phyloP scores from a whole-genome alignment of 2,113 vertebrate species.

The Leptodactylus fuscus region DNA sequence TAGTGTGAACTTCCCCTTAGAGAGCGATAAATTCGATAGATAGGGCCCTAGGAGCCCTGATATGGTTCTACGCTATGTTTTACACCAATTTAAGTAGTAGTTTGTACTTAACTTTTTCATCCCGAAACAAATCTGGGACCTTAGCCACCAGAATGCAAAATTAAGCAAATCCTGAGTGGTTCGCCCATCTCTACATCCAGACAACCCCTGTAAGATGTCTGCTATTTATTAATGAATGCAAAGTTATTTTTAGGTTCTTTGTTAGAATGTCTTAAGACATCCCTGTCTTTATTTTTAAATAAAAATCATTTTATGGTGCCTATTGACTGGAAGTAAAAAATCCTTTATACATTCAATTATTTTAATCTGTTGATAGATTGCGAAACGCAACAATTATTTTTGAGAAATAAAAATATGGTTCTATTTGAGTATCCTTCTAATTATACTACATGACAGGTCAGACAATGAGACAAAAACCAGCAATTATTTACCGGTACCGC shows the following conservation, averaged over 20 bases:
- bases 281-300: not conserved
- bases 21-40: too few relatives aligned
- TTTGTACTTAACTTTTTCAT: too few relatives aligned
- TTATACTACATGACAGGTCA: conserved; percentile 45
- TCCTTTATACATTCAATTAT: conserved; percentile 33
- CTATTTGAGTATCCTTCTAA: conserved; percentile 20
- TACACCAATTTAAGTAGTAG: too few relatives aligned
- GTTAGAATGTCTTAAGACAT: not conserved
- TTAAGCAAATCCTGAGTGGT: too few relatives aligned
- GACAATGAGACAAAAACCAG: conserved; percentile 39
- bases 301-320: not conserved
- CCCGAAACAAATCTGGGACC: too few relatives aligned
- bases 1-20: too few relatives aligned
- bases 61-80: too few relatives aligned
- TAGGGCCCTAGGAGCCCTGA: too few relatives aligned
- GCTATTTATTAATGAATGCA: not conserved
- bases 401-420: not conserved
- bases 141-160: too few relatives aligned
- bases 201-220: not conserved
- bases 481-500: conserved; percentile 47
- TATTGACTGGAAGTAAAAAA: not conserved
- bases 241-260: conserved; percentile 3
- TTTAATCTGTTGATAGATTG: conserved; percentile 39
- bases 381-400: conserved; percentile 27
- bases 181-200: too few relatives aligned